Evolutionary conservation across 2,113 vertebrate species (phyloP).

Genomic region (Callaeas wilsoni): DNA sequence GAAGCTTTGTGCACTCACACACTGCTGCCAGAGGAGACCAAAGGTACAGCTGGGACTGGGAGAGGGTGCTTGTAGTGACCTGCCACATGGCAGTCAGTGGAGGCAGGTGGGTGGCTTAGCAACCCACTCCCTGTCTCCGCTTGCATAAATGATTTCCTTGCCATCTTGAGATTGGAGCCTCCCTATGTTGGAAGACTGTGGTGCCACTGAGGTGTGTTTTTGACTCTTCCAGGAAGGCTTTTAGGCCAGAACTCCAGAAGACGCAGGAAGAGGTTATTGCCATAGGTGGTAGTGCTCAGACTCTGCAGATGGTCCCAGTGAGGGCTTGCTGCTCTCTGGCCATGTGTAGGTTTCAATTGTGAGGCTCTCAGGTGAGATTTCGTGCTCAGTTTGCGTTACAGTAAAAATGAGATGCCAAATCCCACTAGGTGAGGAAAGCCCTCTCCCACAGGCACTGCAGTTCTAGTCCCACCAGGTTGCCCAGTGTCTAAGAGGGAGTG

Average conservation of each 20-base stretch:
- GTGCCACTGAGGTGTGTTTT: background rate
- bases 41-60: background rate
- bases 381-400: background rate
- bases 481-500: rapidly evolving
- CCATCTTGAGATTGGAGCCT: background rate
- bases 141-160: background rate
- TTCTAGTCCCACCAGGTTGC: background rate
- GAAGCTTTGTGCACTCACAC: background rate
- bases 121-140: rapidly evolving
- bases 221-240: background rate
- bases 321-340: background rate
- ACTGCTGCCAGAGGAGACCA: background rate
- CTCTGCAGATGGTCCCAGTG: rapidly evolving
- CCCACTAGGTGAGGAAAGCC: background rate
- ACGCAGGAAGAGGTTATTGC: background rate
- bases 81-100: rapidly evolving
- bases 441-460: rapidly evolving
- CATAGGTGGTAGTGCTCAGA: background rate
- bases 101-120: background rate
- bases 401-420: background rate
- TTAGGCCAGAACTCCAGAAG: background rate
- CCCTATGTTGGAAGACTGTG: rapidly evolving
- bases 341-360: rapidly evolving
- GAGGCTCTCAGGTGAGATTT: background rate
- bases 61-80: background rate